These are phyloP conservation scores for Cherax destructor DNA, from an alignment of 1,140 invertebrate species.

Conservation along the genomic window DNA sequence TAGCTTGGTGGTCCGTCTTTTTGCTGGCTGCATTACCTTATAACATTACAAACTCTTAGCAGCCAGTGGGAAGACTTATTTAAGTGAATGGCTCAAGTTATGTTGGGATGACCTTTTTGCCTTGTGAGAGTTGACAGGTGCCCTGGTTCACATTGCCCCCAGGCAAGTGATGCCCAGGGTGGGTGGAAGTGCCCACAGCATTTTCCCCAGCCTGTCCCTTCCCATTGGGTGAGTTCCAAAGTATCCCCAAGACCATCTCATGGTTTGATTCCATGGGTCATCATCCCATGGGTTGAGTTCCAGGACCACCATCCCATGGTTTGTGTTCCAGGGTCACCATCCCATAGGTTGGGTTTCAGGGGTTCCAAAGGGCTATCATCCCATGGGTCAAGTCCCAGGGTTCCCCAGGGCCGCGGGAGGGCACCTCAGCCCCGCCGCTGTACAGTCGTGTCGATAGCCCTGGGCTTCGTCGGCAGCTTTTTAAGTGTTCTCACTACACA, in stretches of 20 bases:
- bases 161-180: constrained; percentile 43
- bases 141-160: constrained; percentile 31
- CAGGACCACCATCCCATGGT: too few species aligned
- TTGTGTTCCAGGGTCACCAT: too few species aligned
- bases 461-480: constrained; percentile 56
- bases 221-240: background rate
- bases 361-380: too few species aligned
- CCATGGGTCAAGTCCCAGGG: background rate
- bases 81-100: constrained; percentile 9
- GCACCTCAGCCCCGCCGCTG: constrained; percentile 55
- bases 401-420: background rate
- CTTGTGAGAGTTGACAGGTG: constrained; percentile 9
- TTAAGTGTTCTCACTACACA: constrained; percentile 69
- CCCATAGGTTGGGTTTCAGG: too few species aligned
- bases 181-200: background rate
- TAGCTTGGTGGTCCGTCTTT: background rate
- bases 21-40: constrained; percentile 1
- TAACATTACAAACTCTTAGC: constrained; percentile 12
- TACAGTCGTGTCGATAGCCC: constrained; percentile 61
- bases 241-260: background rate
- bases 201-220: background rate
- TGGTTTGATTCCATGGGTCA: background rate
- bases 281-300: too few species aligned
- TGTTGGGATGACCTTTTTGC: constrained; percentile 34
- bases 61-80: constrained; percentile 27